phyloP scores from a whole-genome alignment of 2,113 vertebrate species.

The Centropristis striata region DNA sequence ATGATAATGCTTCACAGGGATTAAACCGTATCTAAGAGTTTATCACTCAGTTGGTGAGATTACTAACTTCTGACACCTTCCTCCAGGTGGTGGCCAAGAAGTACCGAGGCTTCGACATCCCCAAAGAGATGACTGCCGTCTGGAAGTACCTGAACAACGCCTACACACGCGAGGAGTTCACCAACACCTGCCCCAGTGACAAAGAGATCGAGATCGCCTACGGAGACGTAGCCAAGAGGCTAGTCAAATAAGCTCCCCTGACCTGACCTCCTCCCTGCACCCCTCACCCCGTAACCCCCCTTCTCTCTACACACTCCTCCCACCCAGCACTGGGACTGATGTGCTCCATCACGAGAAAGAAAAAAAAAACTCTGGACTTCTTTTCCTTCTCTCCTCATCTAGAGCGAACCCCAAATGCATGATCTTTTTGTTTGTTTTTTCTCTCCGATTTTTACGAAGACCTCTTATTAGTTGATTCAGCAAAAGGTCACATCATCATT shows the following conservation, averaged over 20 bases:
- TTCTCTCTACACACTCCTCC: neutral
- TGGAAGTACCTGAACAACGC: conserved; percentile 97
- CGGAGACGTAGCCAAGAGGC: conserved; percentile 96
- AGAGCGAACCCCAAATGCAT: conserved; percentile 70
- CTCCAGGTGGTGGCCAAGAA: conserved; percentile 98
- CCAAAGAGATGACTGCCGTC: conserved; percentile 93
- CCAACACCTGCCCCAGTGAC: conserved; percentile 98
- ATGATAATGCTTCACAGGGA: neutral
- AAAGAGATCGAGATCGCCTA: conserved; percentile 98
- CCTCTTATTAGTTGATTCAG: conserved; percentile 43
- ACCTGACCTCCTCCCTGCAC: neutral
- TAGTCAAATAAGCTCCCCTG: conserved; percentile 89
- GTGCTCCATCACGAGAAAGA: conserved; percentile 73
- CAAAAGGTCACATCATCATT: conserved; percentile 36
- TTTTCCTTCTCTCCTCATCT: conserved; percentile 74
- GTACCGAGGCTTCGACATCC: conserved; percentile 96
- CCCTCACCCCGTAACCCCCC: neutral
- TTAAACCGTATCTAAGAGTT: no score
- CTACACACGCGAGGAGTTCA: conserved; percentile 96
- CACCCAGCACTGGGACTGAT: conserved; percentile 68
- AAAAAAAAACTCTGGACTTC: conserved; percentile 75
- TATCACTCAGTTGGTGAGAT: neutral
- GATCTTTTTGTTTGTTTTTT: conserved; percentile 26
- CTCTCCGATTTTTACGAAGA: conserved; percentile 55
- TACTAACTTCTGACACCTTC: neutral